phyloP scores from a whole-genome alignment of 2,888 invertebrate species.

The Dicranocentrus wangi region DNA sequence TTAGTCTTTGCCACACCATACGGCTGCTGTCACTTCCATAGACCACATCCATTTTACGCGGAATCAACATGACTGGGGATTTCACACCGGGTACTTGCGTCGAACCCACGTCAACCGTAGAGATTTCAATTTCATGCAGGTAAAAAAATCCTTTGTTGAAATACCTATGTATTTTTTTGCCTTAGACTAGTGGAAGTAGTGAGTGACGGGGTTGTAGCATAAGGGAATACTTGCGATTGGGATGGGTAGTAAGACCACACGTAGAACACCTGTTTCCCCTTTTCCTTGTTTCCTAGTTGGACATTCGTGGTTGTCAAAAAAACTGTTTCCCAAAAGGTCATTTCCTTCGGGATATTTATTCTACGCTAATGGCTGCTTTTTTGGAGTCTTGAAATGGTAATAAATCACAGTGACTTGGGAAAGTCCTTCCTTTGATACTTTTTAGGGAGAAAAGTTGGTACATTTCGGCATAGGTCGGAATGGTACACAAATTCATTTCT shows the following conservation, averaged over 20 bases:
- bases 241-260: not conserved
- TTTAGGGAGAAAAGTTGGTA: too few relatives aligned
- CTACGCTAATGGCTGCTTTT: not conserved
- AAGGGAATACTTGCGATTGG: too few relatives aligned
- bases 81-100: constrained; percentile 75
- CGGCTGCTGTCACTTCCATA: too few relatives aligned
- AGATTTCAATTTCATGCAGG: constrained; percentile 75
- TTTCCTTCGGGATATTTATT: constrained; percentile 13
- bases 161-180: too few relatives aligned
- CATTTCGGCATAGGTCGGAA: too few relatives aligned
- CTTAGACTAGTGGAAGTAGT: too few relatives aligned
- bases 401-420: constrained; percentile 3
- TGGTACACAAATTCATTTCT: too few relatives aligned
- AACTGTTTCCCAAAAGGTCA: not conserved
- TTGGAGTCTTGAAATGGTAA: constrained; percentile 11
- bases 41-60: too few relatives aligned
- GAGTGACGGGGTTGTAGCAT: too few relatives aligned
- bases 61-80: constrained; percentile 62
- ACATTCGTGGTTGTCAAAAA: not conserved
- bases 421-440: too few relatives aligned
- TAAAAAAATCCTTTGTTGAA: constrained; percentile 63
- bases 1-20: too few relatives aligned
- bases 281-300: not conserved
- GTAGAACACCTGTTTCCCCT: not conserved
- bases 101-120: constrained; percentile 75